These are phyloP conservation scores for Spatula clypeata DNA, from an alignment of 2,797 vertebrate species.

Conservation along the genomic window DNA sequence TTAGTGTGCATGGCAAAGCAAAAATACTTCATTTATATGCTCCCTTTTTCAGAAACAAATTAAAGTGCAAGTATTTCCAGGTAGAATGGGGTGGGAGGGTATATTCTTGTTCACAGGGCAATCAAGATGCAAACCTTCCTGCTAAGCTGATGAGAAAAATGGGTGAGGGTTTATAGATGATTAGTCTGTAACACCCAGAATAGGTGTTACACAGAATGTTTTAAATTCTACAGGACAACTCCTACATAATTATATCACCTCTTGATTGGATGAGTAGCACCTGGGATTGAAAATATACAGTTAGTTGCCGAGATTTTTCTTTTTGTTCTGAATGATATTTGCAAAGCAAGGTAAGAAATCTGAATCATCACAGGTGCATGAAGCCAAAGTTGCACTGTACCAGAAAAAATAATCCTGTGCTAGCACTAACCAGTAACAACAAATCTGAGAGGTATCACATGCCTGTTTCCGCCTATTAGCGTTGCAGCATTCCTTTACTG, in stretches of 20 bases:
- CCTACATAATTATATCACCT: background rate
- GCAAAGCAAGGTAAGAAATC: background rate
- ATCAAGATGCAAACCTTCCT: background rate
- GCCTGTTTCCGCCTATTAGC: background rate
- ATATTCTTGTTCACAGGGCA: background rate
- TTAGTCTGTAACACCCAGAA: background rate
- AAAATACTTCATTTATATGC: background rate
- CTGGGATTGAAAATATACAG: background rate
- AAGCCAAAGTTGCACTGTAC: background rate
- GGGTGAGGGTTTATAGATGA: background rate
- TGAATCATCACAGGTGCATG: background rate
- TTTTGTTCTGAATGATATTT: background rate
- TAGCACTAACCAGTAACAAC: background rate
- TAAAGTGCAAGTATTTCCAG: background rate
- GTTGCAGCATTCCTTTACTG: constrained; percentile 23
- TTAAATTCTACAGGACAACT: background rate
- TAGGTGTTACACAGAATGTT: background rate
- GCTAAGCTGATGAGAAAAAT: background rate
- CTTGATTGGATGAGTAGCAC: background rate
- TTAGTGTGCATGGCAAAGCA: background rate
- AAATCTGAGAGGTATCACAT: background rate
- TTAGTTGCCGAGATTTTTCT: background rate
- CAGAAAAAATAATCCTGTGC: background rate
- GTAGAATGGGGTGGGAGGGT: rapidly evolving
- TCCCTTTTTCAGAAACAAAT: background rate